These are phyloP conservation scores for Eurytemora carolleeae DNA, from an alignment of 1,140 invertebrate genomes.

Conservation along the genomic window DNA sequence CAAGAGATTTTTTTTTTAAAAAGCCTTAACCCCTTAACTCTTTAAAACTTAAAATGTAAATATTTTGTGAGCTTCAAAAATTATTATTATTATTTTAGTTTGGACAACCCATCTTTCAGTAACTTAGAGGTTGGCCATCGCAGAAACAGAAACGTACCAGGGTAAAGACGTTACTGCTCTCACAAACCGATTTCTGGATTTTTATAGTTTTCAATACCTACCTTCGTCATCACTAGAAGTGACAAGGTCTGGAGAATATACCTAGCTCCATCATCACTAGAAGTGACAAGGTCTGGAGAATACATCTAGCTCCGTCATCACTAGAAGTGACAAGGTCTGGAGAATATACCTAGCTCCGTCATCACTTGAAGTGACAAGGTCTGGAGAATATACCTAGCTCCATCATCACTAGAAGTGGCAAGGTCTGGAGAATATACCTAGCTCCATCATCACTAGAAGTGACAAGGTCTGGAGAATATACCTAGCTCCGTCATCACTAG, in stretches of 20 bases:
- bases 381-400: not conserved
- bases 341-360: not conserved
- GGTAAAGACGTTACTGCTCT: no score
- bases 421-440: not conserved
- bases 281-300: no score
- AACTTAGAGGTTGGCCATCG: no score
- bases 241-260: no score
- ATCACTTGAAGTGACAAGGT: not conserved
- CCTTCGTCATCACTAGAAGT: no score
- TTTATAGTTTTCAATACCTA: no score
- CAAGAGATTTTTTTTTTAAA: not conserved
- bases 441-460: not conserved
- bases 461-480: not conserved
- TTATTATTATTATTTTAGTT: not conserved
- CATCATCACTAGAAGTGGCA: not conserved
- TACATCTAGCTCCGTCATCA: no score
- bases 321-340: not conserved
- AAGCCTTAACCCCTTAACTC: not conserved
- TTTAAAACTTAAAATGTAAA: not conserved
- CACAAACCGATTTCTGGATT: no score
- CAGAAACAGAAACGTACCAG: no score
- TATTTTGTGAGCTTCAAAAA: no score
- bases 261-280: no score
- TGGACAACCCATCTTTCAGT: no score
- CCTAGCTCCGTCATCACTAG: not conserved